Base-by-base conservation (phyloP, 2,888 invertebrate genomes). In the Melanchra persicariae region DNA sequence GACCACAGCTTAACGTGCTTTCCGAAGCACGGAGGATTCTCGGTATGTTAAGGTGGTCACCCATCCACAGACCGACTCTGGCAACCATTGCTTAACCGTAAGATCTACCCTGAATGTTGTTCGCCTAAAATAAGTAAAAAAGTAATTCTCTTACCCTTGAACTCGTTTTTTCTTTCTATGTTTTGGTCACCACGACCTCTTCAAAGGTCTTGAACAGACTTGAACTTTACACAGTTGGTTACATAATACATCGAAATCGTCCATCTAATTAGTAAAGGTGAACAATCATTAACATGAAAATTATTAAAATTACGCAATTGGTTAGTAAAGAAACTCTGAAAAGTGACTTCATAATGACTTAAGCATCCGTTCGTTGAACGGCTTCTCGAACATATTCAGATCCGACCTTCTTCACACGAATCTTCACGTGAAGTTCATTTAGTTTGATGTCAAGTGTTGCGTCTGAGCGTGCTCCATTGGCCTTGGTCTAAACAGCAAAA, bases 401-500 rank as follows among this genome's bases (percentile, higher is more conserved):
- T 68, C 62, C 68, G 79, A 81, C 81, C 85, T 82, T 79, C 69
- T 58, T 65, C 74, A 55, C 65, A 69, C 59, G 64, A 67, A 75
- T 79, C 74, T 61, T 73, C 65, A 52, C 68, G 73, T 40, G 59
- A 63, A 77, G 66, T 73, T 61, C 66, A 71, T 81, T 73, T 81
- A 68, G 65, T 77, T 80, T 74, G 74, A 81, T 85, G 79, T 81
- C 81, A 81, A 84, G 81, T 83, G 71, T 70, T 82, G 76, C 70
- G 60, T 65, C 70, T 74, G 78, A 74, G 73, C 70, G 64, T 74
- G 77, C 40, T 77, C n/a, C 45, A 19, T 51, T 74, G 77, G 55
- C 84, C 87, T 87, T 85, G 88, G 61, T 76, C 82, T 64, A 79
- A 80, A 82, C 72, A 70, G 65, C 59, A 47, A 74, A 68, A 80